Evolutionary conservation across 92 coral and sea anemone species (phyloP).

Genomic region (Paramuricea clavata): DNA sequence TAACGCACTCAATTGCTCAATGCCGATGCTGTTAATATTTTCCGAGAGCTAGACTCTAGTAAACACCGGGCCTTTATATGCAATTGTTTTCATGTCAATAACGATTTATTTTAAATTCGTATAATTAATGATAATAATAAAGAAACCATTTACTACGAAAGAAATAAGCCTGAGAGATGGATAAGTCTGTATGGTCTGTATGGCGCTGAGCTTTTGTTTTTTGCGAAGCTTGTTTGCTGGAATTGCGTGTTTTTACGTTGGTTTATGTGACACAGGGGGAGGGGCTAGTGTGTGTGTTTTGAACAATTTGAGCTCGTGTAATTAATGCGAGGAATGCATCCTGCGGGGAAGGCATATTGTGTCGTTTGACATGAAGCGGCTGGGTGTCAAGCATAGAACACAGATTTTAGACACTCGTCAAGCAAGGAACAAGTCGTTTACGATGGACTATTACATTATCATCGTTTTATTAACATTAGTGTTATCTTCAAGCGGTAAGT

Average conservation of each 20-base stretch:
- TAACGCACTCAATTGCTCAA: conserved; percentile 41
- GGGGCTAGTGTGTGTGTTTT: conserved; percentile 53
- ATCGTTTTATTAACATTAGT: conserved; percentile 17
- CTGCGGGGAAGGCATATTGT: conserved; percentile 63
- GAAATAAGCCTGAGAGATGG: neutral
- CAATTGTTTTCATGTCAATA: conserved; percentile 5
- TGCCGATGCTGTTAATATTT: conserved; percentile 68
- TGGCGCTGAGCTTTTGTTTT: conserved; percentile 16
- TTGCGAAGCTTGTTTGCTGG: neutral
- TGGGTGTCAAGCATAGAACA: conserved; percentile 39
- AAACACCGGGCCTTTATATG: conserved; percentile 21
- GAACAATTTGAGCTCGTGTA: conserved; percentile 61
- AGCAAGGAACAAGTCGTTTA: conserved; percentile 42
- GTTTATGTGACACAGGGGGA: conserved; percentile 47
- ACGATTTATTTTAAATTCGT: neutral
- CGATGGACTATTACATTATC: neutral
- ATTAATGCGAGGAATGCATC: conserved; percentile 61
- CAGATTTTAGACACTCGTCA: conserved; percentile 35
- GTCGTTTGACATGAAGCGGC: conserved; percentile 66
- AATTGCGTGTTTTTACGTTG: neutral
- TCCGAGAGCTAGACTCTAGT: conserved; percentile 73
- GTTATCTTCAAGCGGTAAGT: conserved; percentile 40
- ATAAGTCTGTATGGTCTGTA: conserved; percentile 12
- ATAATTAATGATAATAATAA: conserved; percentile 6
- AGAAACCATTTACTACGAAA: neutral